Conservation (phyloP, 2,888 invertebrate genomes). For the Ligdia adustata region DNA sequence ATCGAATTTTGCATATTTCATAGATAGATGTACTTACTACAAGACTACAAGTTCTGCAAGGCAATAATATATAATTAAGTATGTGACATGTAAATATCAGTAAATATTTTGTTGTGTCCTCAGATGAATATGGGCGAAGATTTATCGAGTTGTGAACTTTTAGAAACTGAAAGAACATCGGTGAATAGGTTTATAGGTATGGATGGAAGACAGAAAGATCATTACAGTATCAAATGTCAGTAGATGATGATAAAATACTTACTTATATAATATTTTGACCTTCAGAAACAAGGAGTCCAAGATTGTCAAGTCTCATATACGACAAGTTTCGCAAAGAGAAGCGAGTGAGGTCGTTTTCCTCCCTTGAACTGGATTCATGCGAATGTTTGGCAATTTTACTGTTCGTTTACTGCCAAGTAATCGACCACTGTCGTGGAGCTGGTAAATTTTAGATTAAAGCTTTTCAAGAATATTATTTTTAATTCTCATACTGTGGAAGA, state of each 20-base stretch:
- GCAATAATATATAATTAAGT: too few species aligned
- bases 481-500: too few species aligned
- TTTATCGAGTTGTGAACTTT: constrained; percentile 31
- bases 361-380: constrained; percentile 80
- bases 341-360: constrained; percentile 71
- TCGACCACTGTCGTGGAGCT: constrained; percentile 85
- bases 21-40: too few species aligned
- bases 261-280: neutral
- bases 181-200: constrained; percentile 33
- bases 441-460: constrained; percentile 68
- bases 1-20: too few species aligned
- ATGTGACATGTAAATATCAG: too few species aligned
- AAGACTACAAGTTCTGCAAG: too few species aligned
- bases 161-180: constrained; percentile 34
- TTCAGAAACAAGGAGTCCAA: constrained; percentile 31
- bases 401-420: constrained; percentile 82
- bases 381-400: constrained; percentile 83
- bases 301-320: constrained; percentile 25
- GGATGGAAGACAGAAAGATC: neutral
- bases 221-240: neutral
- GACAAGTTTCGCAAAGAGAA: constrained; percentile 35
- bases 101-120: too few species aligned
- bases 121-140: constrained; percentile 28
- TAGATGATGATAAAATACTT: neutral
- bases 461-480: too few species aligned